Base-by-base conservation (phyloP, 2,888 invertebrate genomes). In the Nasonovia ribisnigri region DNA sequence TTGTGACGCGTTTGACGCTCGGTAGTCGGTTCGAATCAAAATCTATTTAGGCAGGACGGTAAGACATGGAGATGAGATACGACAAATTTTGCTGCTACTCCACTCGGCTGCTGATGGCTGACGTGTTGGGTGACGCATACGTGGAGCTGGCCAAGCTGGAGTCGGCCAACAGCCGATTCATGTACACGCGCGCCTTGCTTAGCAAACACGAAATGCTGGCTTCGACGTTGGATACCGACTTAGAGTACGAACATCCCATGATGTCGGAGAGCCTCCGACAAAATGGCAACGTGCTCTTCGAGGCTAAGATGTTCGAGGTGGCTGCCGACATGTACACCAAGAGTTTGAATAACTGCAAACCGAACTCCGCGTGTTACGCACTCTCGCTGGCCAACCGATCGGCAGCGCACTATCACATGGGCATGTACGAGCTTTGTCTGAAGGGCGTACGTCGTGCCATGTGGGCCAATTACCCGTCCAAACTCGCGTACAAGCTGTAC, bases 71-170 rank as follows among this genome's bases (percentile, higher is more conserved):
- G 0, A 11, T 87, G 86, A 16, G 16, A n/a, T 67, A n/a, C n/a
- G 29, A 48, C 10, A 36, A 51, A 4, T 88, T 88, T 51, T 20
- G 8, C 24, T 20, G n/a, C 36, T 88, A 51, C 51, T 29, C n/a
- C 10, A 8, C 36, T n/a, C 87, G n/a, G 36, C 36, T 88, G 20
- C 87, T 20, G 36, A 36, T 51, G 77, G 48, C 51, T 13, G 42
- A 77, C 51, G 48, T 20, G 26, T 26, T 91, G 51, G 91, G 29
- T 42, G 91, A 84, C 36, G 84, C 84, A 6, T 91, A 84, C 77
- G 36, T 16, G 42, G 6, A 46, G 10, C 5, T 91, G 46, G 10
- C 48, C 2, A 26, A 24, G 11, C 2, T 10, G 10, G 5, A 48
- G 8, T 43, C 67, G 4, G 51, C 67, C 51, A 84, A 51, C 1